Conservation (phyloP, 1,140 invertebrate genomes). For the Temnothorax curvispinosus region DNA sequence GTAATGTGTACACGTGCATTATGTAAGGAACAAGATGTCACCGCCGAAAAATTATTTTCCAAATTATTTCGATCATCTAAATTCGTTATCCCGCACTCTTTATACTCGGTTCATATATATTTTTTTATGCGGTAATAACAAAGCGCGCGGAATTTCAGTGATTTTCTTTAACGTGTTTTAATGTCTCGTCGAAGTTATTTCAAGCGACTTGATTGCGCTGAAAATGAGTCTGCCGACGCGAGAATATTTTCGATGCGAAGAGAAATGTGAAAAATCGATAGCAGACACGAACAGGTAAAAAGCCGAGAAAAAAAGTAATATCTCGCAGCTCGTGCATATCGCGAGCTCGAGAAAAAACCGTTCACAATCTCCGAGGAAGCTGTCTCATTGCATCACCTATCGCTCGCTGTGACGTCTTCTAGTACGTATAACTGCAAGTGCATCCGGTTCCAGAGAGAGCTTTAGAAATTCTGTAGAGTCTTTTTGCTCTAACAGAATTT, state of each 20-base stretch:
- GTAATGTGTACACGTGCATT: background rate
- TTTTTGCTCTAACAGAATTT: constrained; percentile 15
- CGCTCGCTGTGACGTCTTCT: background rate
- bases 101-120: background rate
- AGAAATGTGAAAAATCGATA: constrained; percentile 39
- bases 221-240: constrained; percentile 33
- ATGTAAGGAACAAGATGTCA: background rate
- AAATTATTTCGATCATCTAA: background rate
- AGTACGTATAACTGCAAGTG: background rate
- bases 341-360: background rate
- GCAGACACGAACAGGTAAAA: background rate
- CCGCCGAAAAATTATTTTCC: constrained; percentile 1
- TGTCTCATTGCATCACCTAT: background rate
- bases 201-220: constrained; percentile 12
- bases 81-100: background rate
- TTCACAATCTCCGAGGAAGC: constrained; percentile 11
- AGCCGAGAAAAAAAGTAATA: constrained; percentile 23
- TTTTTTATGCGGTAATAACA: background rate
- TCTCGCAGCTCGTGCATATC: background rate
- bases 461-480: background rate
- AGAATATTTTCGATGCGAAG: background rate
- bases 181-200: constrained; percentile 3
- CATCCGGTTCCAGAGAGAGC: background rate
- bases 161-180: constrained; percentile 6
- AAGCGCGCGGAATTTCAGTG: background rate